Evolutionary conservation across 1,140 invertebrate genomes (phyloP).

Genomic region (Pachypeltis micranthus): DNA sequence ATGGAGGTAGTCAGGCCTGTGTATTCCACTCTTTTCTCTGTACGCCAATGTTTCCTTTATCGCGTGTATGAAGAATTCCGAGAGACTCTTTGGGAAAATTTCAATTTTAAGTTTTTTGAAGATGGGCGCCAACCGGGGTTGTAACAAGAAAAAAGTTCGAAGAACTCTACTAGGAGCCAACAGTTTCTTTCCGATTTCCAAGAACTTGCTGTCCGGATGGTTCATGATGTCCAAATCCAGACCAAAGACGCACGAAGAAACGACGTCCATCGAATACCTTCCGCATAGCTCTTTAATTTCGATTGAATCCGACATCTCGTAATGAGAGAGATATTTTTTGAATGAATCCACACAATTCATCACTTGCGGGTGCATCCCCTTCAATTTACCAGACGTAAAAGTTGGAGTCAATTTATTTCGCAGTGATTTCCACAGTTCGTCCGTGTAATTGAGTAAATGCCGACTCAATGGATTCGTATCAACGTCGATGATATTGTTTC

Average conservation of each 20-base stretch:
- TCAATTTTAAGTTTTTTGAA: not conserved
- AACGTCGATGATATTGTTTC: constrained; percentile 21
- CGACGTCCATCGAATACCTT: constrained; percentile 42
- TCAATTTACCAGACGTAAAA: constrained; percentile 46
- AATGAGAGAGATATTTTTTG: constrained; percentile 28
- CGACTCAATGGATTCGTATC: not conserved
- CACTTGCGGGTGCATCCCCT: constrained; percentile 41
- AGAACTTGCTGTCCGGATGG: constrained; percentile 40
- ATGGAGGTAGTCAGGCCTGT: constrained; percentile 43
- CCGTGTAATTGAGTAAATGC: constrained; percentile 21
- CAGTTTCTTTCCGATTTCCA: constrained; percentile 23
- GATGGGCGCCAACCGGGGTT: not conserved
- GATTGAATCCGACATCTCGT: constrained; percentile 25
- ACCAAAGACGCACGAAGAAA: constrained; percentile 45
- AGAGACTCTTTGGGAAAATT: not conserved
- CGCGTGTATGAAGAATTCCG: constrained; percentile 35
- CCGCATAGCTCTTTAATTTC: constrained; percentile 39
- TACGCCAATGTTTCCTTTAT: constrained; percentile 42
- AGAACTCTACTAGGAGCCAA: constrained; percentile 37
- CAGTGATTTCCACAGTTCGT: constrained; percentile 42
- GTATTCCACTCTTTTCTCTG: constrained; percentile 37
- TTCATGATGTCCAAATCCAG: constrained; percentile 40
- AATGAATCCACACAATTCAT: constrained; percentile 34
- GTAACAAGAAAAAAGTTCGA: not conserved
- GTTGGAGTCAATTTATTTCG: constrained; percentile 44